Evolutionary conservation across 1,140 invertebrate species (phyloP), one percentile per base, ranked within the genome.

Genomic region (Neodiprion pinetum): DNA sequence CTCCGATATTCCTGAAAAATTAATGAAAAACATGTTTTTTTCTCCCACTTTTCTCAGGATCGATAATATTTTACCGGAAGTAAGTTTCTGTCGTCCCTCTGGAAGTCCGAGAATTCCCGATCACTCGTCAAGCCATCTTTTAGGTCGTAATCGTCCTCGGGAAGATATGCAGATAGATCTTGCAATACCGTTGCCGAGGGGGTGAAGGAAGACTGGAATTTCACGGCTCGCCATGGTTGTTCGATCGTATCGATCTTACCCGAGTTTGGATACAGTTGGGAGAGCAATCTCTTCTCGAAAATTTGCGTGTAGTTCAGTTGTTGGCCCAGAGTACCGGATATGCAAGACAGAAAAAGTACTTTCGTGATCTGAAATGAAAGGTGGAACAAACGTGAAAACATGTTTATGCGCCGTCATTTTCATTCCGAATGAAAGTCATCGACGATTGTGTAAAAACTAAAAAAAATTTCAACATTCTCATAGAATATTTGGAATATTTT

Each of bases 1-100:
- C 81, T 85, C n/a, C 80, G 83, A 75, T 88, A 88, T 67, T 87
- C 84, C 89, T 90, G 73, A 10, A 75, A 74, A 73, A 61, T 61
- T 76, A 67, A 12, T n/a, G 28, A 23, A 67, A 40, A 66, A 12
- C 53, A 8, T 17, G 21, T 61, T 61, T 14, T 61, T 61, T 61
- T 14, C 53, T 61, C 53, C 53, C n/a, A 12, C 53, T 40, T 40
- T 5, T 40, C 28, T 40, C 28, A 40, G 2, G 5, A 2, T 40
- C 28, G 28, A 40, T 5, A 40, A 61, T 61, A 61, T 61, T 17
- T 61, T 17, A 61, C 53, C 11, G 53, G 53, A 61, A 61, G 53
- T 61, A 61, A 17, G n/a, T 61, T 61, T 61, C 53, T 61, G 53
- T 61, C n/a, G 5, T 9, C 48, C 23, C 48, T 74, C 10, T 40